Base-by-base conservation (phyloP, 2,888 invertebrate species). In the Thereva unica region DNA sequence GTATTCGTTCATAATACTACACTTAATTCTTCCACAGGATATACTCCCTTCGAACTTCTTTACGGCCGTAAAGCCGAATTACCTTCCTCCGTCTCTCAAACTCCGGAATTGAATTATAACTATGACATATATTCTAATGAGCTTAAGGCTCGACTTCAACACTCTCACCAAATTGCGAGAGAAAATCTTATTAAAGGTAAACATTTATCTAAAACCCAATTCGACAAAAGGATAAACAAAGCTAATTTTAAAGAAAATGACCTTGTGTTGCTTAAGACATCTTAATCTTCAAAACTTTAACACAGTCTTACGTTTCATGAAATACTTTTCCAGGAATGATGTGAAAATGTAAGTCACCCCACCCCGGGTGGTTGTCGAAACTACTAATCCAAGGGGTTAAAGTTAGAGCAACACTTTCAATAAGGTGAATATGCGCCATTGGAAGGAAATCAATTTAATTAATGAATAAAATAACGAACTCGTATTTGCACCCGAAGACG, bases 21-120 rank as follows among this genome's bases (percentile, higher is more conserved):
- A 4, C 53, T 38, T 10, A 9, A 47, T 10, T 47, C 47, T 3
- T 47, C 7, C n/a, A 47, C 47, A n/a, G 12, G 12, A 10, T 47
- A 47, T 47, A 47, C 47, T 5, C 47, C 47, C 10, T 47, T 47
- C 10, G 47, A 47, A 47, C 47, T 47, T 47, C n/a, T 47, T n/a
- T 47, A 10, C 10, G 47, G 47, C 9, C n/a, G 47, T 10, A 47
- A 47, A 10, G 47, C 12, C n/a, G 10, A 10, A 2, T 10, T 47
- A 12, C 47, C 47, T 47, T 10, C 47, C 3, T 47, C 47, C n/a
- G 5, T 47, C 3, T 47, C 47, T 10, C n/a, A 47, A 47, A n/a
- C 47, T 6, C 47, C 47, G 10, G 7, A 10, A n/a, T 10, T 47
- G 2, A 10, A 12, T n/a, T 47, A 47, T 12, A 47, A 47, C 4